These are phyloP conservation scores for Sebastiscus tertius DNA, from an alignment of 2,797 vertebrate species.

Conservation along the genomic window DNA sequence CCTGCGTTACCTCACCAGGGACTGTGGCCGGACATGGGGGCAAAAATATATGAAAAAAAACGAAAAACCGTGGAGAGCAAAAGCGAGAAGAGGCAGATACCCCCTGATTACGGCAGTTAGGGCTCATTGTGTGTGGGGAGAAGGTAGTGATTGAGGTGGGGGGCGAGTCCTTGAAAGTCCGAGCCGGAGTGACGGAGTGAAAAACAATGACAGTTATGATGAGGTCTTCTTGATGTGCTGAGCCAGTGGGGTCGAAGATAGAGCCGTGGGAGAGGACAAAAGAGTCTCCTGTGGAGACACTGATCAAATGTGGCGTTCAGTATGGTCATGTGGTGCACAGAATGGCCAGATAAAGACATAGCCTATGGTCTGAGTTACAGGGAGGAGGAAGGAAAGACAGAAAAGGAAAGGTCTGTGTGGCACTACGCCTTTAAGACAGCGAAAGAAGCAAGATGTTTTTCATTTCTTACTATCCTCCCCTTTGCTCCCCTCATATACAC, in stretches of 20 bases:
- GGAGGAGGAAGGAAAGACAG: constrained; percentile 4
- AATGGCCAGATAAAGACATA: constrained; percentile 41
- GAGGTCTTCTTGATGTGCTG: constrained; percentile 58
- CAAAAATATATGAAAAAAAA: not conserved
- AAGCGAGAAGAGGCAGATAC: constrained; percentile 21
- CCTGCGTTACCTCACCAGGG: constrained; percentile 32
- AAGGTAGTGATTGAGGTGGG: constrained; percentile 45
- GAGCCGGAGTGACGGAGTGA: constrained; percentile 41
- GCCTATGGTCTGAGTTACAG: constrained; percentile 33
- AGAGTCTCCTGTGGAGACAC: constrained; percentile 53
- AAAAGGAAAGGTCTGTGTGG: constrained; percentile 9
- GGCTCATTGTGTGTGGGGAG: constrained; percentile 36
- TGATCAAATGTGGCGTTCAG: constrained; percentile 62
- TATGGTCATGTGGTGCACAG: constrained; percentile 26
- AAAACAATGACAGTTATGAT: constrained; percentile 74
- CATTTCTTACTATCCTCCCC: constrained; percentile 38
- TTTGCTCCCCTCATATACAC: constrained; percentile 26
- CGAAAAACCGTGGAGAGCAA: not conserved
- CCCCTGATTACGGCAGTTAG: constrained; percentile 63
- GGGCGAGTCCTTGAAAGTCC: constrained; percentile 57
- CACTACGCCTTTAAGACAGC: constrained; percentile 18
- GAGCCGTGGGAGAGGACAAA: constrained; percentile 49
- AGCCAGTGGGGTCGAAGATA: constrained; percentile 44
- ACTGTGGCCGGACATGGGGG: not conserved
- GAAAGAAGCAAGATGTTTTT: constrained; percentile 34